Evolutionary conservation across 2,888 invertebrate species (phyloP).

Genomic region (Epirrita christyi): DNA sequence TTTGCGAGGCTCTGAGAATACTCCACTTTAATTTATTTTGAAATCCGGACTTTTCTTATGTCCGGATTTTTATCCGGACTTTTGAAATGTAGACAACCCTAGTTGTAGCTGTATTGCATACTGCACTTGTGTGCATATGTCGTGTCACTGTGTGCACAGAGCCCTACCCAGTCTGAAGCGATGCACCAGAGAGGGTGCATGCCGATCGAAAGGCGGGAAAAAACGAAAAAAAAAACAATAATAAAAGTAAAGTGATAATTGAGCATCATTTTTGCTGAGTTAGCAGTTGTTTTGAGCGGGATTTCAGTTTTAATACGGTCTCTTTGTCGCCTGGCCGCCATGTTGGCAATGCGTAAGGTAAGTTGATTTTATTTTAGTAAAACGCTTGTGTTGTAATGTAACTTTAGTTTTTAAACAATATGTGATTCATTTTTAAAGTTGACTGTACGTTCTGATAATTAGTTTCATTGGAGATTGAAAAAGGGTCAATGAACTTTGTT

Average conservation of each 20-base stretch:
- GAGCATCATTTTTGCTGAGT: neutral
- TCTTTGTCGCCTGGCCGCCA: conserved; percentile 21
- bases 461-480: neutral
- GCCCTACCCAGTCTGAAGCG: conserved; percentile 41
- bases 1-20: too few species aligned
- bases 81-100: too few species aligned
- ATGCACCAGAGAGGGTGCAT: conserved; percentile 50
- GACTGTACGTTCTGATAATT: neutral
- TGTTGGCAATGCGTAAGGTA: conserved; percentile 13
- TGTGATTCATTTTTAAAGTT: neutral
- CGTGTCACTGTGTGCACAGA: conserved; percentile 23
- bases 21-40: too few species aligned
- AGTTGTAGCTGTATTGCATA: neutral
- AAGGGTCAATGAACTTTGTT: conserved; percentile 7
- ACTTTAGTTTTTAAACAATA: neutral
- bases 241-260: conserved; percentile 12
- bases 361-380: neutral
- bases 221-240: conserved; percentile 6
- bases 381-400: neutral
- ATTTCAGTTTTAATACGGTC: conserved; percentile 26
- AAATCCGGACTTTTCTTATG: too few species aligned
- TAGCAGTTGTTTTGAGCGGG: conserved; percentile 22
- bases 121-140: conserved; percentile 32
- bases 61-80: too few species aligned
- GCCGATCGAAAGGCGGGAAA: conserved; percentile 24